phyloP scores from a whole-genome alignment of 53 echinoderm and acorn worm genomes.

The Echinometra lucunter region DNA sequence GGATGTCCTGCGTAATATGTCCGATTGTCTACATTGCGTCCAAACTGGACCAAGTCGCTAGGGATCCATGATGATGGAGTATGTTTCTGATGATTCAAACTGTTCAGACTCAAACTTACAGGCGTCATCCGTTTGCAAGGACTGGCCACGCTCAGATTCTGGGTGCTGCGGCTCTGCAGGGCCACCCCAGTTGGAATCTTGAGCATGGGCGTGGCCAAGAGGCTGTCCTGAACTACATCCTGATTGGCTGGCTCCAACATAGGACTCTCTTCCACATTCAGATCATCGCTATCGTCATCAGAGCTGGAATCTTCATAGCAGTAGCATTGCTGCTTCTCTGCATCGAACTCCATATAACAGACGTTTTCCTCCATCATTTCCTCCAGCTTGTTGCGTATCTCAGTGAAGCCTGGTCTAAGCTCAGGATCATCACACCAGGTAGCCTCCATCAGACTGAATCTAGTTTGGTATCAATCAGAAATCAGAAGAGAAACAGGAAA shows the following conservation, averaged over 20 bases:
- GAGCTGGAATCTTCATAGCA: conserved; percentile 78
- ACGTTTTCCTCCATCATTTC: conserved; percentile 87
- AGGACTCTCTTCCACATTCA: conserved; percentile 63
- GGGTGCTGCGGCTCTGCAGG: conserved; percentile 59
- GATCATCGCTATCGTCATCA: conserved; percentile 60
- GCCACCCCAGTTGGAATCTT: conserved; percentile 17
- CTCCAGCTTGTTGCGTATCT: conserved; percentile 88
- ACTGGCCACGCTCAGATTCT: conserved; percentile 38
- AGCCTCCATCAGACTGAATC: conserved; percentile 87
- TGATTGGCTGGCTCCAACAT: conserved; percentile 64
- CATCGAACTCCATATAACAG: conserved; percentile 83
- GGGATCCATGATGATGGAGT: conserved; percentile 6
- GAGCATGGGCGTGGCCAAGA: conserved; percentile 49
- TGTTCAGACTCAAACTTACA: conserved; percentile 48
- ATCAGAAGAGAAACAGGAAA: not conserved
- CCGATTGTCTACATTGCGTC: conserved; percentile 46
- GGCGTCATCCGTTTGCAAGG: conserved; percentile 18
- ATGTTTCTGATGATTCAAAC: conserved; percentile 35
- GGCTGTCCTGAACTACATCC: conserved; percentile 8
- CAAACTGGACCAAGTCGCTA: not conserved
- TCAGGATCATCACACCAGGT: conserved; percentile 89
- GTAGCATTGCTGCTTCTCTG: conserved; percentile 73
- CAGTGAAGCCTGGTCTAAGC: conserved; percentile 87
- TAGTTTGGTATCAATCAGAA: conserved; percentile 27
- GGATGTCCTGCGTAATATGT: conserved; percentile 37